Conservation (phyloP, 2,113 vertebrate species). For the Leucopternis melanops region DNA sequence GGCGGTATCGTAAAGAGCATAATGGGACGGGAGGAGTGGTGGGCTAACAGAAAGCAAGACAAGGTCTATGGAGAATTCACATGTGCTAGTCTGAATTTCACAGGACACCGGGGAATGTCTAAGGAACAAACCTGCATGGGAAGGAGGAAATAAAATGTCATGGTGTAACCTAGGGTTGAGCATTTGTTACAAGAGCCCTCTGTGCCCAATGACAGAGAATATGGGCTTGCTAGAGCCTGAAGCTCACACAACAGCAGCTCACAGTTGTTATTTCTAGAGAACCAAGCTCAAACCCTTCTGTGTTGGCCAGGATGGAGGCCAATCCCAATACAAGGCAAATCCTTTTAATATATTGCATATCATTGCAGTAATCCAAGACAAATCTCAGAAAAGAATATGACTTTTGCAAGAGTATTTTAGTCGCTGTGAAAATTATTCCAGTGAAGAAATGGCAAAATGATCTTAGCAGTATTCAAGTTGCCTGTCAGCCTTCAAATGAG, state of each 20-base stretch:
- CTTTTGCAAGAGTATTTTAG: not conserved
- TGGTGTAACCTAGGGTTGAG: not conserved
- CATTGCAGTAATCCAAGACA: slow-evolving; percentile 28
- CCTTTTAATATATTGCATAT: slow-evolving; percentile 6
- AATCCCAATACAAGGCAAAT: not conserved
- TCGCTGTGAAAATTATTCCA: not conserved
- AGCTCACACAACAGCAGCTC: not conserved
- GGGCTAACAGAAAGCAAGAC: not conserved
- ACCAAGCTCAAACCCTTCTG: not conserved
- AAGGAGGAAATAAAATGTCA: not conserved
- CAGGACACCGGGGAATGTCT: not conserved
- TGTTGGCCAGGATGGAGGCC: not conserved
- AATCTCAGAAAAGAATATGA: not conserved
- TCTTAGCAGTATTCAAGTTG: not conserved
- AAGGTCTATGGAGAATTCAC: not conserved
- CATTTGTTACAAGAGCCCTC: not conserved
- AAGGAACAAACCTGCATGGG: not conserved
- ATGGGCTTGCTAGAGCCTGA: not conserved
- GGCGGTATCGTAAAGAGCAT: not conserved
- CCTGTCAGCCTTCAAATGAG: not conserved
- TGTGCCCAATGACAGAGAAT: not conserved
- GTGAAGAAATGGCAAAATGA: not conserved
- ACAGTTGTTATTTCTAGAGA: not conserved
- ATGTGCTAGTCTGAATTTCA: not conserved
- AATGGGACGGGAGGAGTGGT: not conserved